phyloP scores from a whole-genome alignment of 2,888 invertebrate genomes.

The Scaptomyza cyrtandrae region DNA sequence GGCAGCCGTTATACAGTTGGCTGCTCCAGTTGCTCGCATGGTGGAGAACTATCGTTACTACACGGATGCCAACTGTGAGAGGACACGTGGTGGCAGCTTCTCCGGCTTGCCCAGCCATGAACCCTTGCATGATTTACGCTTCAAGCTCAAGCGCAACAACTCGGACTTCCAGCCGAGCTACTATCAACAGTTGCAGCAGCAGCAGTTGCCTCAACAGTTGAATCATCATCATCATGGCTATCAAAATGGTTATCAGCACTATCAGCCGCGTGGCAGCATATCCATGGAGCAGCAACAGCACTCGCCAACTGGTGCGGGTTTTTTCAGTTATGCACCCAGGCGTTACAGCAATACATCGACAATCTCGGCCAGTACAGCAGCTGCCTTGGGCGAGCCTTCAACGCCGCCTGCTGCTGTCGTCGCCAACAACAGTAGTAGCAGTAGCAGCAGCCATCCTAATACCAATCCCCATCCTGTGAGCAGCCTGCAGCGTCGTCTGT shows the following conservation, averaged over 20 bases:
- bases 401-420: slow-evolving; percentile 47
- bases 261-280: slow-evolving; percentile 78
- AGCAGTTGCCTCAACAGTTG: slow-evolving; percentile 50
- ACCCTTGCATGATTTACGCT: slow-evolving; percentile 80
- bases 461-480: slow-evolving; percentile 43
- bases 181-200: slow-evolving; percentile 67
- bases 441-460: slow-evolving; percentile 32
- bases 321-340: slow-evolving; percentile 85
- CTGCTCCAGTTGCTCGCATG: slow-evolving; percentile 86
- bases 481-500: slow-evolving; percentile 80
- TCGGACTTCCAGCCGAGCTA: slow-evolving; percentile 84
- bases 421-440: slow-evolving; percentile 20
- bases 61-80: slow-evolving; percentile 84
- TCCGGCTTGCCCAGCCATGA: slow-evolving; percentile 84
- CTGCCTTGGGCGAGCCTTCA: slow-evolving; percentile 56
- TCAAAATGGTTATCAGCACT: slow-evolving; percentile 52
- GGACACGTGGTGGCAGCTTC: slow-evolving; percentile 84
- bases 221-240: slow-evolving; percentile 51
- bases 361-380: slow-evolving; percentile 74
- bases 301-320: slow-evolving; percentile 69
- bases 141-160: slow-evolving; percentile 82
- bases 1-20: slow-evolving; percentile 84
- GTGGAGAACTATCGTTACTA: slow-evolving; percentile 87
- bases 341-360: slow-evolving; percentile 89
- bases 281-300: slow-evolving; percentile 44